These are phyloP conservation scores for Thamnophis elegans DNA, from an alignment of 2,797 vertebrate genomes.

Conservation along the genomic window DNA sequence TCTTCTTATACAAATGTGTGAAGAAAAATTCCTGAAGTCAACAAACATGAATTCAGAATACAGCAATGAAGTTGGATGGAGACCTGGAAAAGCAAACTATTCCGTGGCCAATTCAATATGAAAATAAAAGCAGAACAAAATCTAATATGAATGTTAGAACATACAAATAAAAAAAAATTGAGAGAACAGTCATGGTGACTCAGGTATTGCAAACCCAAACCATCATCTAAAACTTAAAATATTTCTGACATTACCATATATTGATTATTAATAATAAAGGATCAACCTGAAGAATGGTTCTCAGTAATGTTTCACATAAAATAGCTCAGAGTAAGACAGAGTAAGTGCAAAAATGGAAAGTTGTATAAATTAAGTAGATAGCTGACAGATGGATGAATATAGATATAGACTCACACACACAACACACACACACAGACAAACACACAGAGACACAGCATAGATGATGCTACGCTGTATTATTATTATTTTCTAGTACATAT, in stretches of 20 bases:
- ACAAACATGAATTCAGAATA: background rate
- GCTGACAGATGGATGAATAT: too few species aligned
- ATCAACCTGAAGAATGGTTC: background rate
- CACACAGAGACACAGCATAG: background rate
- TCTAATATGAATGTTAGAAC: background rate
- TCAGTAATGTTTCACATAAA: background rate
- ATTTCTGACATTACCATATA: background rate
- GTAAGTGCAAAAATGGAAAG: background rate
- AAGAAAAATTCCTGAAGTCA: background rate
- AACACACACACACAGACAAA: too few species aligned
- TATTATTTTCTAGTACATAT: background rate
- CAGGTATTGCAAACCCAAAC: background rate
- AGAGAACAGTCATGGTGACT: background rate
- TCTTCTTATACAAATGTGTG: background rate
- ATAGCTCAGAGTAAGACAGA: background rate
- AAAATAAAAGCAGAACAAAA: background rate
- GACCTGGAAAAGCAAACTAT: background rate
- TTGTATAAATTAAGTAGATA: background rate
- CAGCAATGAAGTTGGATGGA: background rate
- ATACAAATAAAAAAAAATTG: background rate
- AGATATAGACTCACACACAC: too few species aligned
- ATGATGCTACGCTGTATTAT: background rate
- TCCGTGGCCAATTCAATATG: background rate
- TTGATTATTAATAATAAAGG: background rate
- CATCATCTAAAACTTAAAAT: background rate